Evolutionary conservation across 2,888 invertebrate genomes (phyloP).

Genomic region (Mamestra brassicae): DNA sequence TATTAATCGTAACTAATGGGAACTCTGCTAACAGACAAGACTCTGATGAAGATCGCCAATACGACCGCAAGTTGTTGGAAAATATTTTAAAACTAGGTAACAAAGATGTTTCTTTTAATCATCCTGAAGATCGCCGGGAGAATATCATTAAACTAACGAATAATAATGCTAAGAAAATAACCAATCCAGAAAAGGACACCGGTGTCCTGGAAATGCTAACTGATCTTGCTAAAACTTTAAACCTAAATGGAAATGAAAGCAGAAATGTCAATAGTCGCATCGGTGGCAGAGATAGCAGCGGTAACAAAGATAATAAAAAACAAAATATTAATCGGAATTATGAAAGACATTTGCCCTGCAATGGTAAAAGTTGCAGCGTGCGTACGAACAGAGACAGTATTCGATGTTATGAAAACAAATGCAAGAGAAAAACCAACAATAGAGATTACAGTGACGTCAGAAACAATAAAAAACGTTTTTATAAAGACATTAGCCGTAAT

Average conservation of each 20-base stretch:
- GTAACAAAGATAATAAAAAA: conserved; percentile 29
- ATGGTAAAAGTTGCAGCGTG: conserved; percentile 10
- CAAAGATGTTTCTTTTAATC: conserved; percentile 28
- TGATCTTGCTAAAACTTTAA: conserved; percentile 8
- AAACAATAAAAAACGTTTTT: not conserved
- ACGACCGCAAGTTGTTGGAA: conserved; percentile 25
- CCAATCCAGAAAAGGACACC: not conserved
- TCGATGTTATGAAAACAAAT: conserved; percentile 27
- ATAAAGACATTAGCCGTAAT: not conserved
- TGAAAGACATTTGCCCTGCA: conserved; percentile 22
- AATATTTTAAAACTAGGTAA: conserved; percentile 18
- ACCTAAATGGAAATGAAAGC: conserved; percentile 2
- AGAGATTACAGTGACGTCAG: not conserved
- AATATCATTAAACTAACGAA: conserved; percentile 27
- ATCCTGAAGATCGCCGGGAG: conserved; percentile 21
- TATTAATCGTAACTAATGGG: conserved; percentile 28
- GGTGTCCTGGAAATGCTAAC: conserved; percentile 25
- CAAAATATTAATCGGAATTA: conserved; percentile 13
- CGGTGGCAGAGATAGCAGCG: not conserved
- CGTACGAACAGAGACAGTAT: not conserved
- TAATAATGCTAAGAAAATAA: not conserved
- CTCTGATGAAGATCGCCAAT: not conserved
- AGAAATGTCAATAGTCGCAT: not conserved
- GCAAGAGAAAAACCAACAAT: conserved; percentile 5
- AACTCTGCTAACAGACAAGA: conserved; percentile 17